A percentile compares a stretch with the other conserved stretches of the same genome.
phyloP scores from a whole-genome alignment of 1,140 invertebrate species.

The Daktulosphaira vitifoliae region DNA sequence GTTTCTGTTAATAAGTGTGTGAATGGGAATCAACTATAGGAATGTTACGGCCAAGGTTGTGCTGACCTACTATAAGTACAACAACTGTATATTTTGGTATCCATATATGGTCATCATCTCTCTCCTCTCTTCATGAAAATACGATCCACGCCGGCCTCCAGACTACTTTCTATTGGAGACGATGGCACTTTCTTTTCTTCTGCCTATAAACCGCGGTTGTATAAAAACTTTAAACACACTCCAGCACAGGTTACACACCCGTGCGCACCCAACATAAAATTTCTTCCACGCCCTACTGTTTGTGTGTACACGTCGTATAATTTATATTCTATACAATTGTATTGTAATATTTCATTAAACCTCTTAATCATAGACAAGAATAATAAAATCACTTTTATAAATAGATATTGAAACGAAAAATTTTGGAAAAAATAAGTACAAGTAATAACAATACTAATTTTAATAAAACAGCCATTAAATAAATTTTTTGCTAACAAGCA shows the following conservation, averaged over 20 bases:
- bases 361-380: too few relatives aligned
- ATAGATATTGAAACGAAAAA: too few relatives aligned
- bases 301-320: neutral
- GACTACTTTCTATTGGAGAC: constrained; percentile 23
- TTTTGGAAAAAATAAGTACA: too few relatives aligned
- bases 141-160: constrained; percentile 28
- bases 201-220: neutral
- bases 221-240: neutral
- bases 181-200: constrained; percentile 24
- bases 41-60: constrained; percentile 32
- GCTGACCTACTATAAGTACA: constrained; percentile 15
- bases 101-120: neutral
- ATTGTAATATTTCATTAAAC: too few relatives aligned
- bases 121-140: neutral
- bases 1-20: too few relatives aligned
- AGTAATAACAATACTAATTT: too few relatives aligned
- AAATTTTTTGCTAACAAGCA: too few relatives aligned
- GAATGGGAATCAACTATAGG: constrained; percentile 12
- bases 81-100: neutral
- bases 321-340: too few relatives aligned
- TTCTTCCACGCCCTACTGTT: neutral
- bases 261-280: neutral
- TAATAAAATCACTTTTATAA: too few relatives aligned
- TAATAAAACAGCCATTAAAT: too few relatives aligned
- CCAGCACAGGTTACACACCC: too few relatives aligned